phyloP scores from a whole-genome alignment of 2,888 invertebrate species.

The Stegana nigrithorax region DNA sequence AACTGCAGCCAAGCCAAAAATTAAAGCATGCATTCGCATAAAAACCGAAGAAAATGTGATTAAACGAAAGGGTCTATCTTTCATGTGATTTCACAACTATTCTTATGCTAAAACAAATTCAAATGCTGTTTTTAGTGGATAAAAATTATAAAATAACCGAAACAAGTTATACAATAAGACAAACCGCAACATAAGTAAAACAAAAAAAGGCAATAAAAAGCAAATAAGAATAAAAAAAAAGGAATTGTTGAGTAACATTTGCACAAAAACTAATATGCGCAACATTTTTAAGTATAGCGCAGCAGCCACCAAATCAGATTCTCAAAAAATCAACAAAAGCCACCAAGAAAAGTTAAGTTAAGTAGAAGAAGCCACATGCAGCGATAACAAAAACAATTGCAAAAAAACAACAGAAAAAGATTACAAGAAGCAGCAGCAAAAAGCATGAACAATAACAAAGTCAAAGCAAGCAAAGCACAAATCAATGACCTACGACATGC shows the following conservation, averaged over 20 bases:
- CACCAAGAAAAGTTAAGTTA: background rate
- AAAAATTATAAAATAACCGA: no score
- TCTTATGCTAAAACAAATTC: no score
- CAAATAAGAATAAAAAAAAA: background rate
- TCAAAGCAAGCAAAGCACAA: conserved; percentile 49
- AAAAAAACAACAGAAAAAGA: conserved; percentile 14
- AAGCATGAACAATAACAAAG: conserved; percentile 27
- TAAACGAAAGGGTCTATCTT: no score
- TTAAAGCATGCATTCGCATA: no score
- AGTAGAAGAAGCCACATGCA: conserved; percentile 10
- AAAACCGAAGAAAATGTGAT: no score
- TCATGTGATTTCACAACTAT: no score
- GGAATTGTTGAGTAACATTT: background rate
- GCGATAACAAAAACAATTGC: conserved; percentile 31
- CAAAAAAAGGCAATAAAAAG: no score
- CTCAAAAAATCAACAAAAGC: background rate
- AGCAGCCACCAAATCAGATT: background rate
- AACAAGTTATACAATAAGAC: no score
- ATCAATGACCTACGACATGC: conserved; percentile 61
- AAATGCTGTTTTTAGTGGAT: no score
- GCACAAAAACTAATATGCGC: background rate
- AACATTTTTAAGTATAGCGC: background rate
- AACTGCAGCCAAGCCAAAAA: no score
- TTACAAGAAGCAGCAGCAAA: conserved; percentile 17
- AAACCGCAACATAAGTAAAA: no score